These are phyloP conservation scores for Oryctes rhinoceros DNA, from an alignment of 1,140 invertebrate species.

Conservation along the genomic window DNA sequence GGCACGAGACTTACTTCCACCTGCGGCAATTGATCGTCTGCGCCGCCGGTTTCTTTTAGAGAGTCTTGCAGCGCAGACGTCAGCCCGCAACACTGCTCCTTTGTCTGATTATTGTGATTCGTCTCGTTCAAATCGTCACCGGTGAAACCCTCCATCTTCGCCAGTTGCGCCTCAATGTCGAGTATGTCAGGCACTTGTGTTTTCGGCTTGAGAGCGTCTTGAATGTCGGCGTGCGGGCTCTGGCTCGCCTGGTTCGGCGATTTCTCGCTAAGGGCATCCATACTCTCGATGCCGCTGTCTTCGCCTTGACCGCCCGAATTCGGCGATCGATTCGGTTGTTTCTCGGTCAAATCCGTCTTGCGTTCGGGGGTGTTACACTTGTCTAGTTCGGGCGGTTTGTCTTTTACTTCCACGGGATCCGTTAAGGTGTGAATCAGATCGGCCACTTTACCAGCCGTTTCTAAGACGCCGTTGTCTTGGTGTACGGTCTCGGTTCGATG, in stretches of 20 bases:
- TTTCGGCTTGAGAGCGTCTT: constrained; percentile 49
- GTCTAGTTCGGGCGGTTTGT: constrained; percentile 58
- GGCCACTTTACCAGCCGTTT: constrained; percentile 42
- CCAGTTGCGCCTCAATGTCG: constrained; percentile 72
- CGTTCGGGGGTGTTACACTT: constrained; percentile 56
- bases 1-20: constrained; percentile 47
- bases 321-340: constrained; percentile 55
- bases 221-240: constrained; percentile 63
- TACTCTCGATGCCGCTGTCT: constrained; percentile 91
- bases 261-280: constrained; percentile 92
- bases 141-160: constrained; percentile 71
- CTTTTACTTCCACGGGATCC: constrained; percentile 48
- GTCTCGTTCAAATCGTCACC: constrained; percentile 60
- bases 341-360: constrained; percentile 51
- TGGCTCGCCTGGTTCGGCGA: constrained; percentile 84
- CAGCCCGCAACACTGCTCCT: constrained; percentile 55
- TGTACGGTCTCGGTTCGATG: constrained; percentile 53
- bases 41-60: constrained; percentile 49
- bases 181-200: constrained; percentile 67
- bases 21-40: constrained; percentile 44
- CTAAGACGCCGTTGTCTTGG: background rate
- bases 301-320: constrained; percentile 71
- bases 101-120: constrained; percentile 51
- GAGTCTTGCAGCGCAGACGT: constrained; percentile 55
- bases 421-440: constrained; percentile 48